Percentiles rank a stretch among this genome's conserved stretches.
Conservation (phyloP, 2,888 invertebrate species). For the Embidobia sp. region DNA sequence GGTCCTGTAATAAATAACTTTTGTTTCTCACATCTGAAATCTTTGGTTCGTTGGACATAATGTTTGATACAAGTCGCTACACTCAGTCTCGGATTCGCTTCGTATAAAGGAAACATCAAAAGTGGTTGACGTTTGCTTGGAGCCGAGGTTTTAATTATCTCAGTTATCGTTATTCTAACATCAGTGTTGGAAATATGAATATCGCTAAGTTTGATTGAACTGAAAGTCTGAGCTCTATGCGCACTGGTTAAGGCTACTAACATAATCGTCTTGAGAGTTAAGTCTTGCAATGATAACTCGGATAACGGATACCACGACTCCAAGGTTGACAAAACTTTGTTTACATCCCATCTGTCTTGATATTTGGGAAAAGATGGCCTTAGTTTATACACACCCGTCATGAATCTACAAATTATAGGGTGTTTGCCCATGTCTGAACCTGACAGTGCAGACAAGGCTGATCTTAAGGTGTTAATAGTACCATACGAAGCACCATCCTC, state of each 20-base stretch:
- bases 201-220: constrained; percentile 44
- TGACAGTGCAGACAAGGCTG: constrained; percentile 20
- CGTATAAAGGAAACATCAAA: no score
- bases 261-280: constrained; percentile 38
- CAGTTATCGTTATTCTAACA: no score
- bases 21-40: no score
- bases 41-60: no score
- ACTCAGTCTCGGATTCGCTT: no score
- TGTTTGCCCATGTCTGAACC: constrained; percentile 17
- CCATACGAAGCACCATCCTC: constrained; percentile 45
- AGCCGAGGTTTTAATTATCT: no score
- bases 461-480: constrained; percentile 26
- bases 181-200: constrained; percentile 14
- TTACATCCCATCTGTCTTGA: constrained; percentile 48
- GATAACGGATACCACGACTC: constrained; percentile 16
- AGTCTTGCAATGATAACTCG: constrained; percentile 19
- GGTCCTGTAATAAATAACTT: no score
- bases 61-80: no score
- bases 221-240: constrained; percentile 52
- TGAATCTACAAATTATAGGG: constrained; percentile 31
- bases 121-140: no score
- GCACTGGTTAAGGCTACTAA: constrained; percentile 45
- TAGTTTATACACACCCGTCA: constrained; percentile 47
- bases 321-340: constrained; percentile 25
- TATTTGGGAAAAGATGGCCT: constrained; percentile 48